Conservation (phyloP, 1,140 invertebrate genomes). For the Ooceraea biroi region DNA sequence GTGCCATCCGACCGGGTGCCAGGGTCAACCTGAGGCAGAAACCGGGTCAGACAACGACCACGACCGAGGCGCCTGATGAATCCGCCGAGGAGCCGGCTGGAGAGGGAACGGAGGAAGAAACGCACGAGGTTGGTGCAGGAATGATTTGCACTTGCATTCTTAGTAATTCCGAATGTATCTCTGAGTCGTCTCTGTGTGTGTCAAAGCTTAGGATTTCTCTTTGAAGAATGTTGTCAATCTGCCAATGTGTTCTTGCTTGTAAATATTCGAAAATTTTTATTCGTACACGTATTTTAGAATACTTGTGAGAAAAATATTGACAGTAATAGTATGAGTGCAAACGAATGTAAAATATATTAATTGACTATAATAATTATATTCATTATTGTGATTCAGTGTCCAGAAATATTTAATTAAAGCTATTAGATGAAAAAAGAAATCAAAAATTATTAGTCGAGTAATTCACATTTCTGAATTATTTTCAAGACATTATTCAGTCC, state of each 20-base stretch:
- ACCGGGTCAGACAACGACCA: slow-evolving; percentile 84
- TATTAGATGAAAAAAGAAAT: too few species aligned
- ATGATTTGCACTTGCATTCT: not conserved
- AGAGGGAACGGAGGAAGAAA: slow-evolving; percentile 85
- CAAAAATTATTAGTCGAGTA: too few species aligned
- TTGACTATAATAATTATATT: too few species aligned
- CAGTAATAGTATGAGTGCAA: too few species aligned
- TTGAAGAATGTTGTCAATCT: too few species aligned
- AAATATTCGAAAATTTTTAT: too few species aligned
- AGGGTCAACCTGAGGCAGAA: slow-evolving; percentile 87
- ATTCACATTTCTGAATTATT: not conserved
- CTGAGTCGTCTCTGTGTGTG: not conserved
- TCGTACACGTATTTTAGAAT: too few species aligned
- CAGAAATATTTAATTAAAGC: too few species aligned
- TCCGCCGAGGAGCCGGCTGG: slow-evolving; percentile 84
- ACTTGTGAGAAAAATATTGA: too few species aligned
- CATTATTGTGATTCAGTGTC: too few species aligned
- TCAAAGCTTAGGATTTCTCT: not conserved
- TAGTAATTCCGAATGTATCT: not conserved
- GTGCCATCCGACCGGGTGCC: slow-evolving; percentile 80
- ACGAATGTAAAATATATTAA: too few species aligned
- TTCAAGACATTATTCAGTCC: not conserved
- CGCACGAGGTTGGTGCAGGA: slow-evolving; percentile 79
- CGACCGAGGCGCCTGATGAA: slow-evolving; percentile 80
- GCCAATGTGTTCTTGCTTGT: too few species aligned